Percentiles rank a stretch among this genome's conserved stretches.
Evolutionary conservation across 2,797 vertebrate species (phyloP).

Genomic region (Hydrocynus forskahlii): DNA sequence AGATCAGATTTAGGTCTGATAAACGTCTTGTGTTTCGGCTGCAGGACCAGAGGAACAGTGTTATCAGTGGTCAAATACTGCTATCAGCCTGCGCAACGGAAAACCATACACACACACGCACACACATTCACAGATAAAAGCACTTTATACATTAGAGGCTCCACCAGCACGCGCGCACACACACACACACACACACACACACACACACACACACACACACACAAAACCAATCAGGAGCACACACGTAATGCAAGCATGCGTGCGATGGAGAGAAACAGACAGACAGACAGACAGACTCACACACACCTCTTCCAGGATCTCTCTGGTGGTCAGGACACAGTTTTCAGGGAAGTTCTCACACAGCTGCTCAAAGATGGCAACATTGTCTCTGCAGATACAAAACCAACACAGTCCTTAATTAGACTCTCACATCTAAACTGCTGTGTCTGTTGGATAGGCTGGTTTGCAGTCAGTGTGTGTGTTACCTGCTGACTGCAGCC

Average conservation of each 20-base stretch:
- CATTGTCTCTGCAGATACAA: conserved; percentile 74
- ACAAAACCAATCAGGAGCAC: too few species aligned
- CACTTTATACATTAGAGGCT: too few species aligned
- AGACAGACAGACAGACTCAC: neutral
- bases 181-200: conserved; percentile 71
- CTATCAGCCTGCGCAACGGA: conserved; percentile 42
- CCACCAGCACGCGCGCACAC: neutral
- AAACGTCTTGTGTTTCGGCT: neutral
- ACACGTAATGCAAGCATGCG: too few species aligned
- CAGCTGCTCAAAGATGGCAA: conserved; percentile 80
- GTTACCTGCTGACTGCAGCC: conserved; percentile 78
- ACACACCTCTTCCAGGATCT: conserved; percentile 73
- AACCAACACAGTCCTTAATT: too few species aligned
- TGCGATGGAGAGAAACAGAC: neutral
- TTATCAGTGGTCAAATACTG: conserved; percentile 60
- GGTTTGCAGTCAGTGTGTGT: too few species aligned
- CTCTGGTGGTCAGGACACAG: conserved; percentile 83
- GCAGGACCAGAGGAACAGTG: conserved; percentile 28
- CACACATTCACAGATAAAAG: too few species aligned
- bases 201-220: too few species aligned
- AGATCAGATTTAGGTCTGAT: too few species aligned
- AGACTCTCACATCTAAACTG: too few species aligned
- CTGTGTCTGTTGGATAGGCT: too few species aligned
- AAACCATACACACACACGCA: neutral
- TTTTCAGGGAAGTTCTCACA: conserved; percentile 89